Evolutionary conservation across 2,888 invertebrate genomes (phyloP), one percentile per base, ranked within the genome.

Genomic region (Drosophila maculinotata): DNA sequence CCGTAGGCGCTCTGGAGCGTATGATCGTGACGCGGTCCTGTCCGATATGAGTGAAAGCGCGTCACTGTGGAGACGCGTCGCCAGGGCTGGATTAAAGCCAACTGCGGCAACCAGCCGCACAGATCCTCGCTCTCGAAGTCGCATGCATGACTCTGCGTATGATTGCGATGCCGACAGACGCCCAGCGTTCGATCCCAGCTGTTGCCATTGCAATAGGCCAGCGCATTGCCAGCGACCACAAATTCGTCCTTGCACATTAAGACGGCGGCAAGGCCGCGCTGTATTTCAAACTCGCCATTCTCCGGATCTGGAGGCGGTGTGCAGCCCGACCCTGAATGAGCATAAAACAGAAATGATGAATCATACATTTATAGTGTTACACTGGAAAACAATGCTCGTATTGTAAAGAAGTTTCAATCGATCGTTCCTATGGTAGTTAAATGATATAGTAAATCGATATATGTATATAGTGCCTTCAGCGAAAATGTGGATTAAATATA

Each of bases 61-160:
- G 77, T 79, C 9, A 75, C 85, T 0, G 93, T 93, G 79, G 94
- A 94, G 39, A 94, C 92, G 9, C 96, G 92, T 9, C 88, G 92
- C 97, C 97, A 97, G 75, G 95, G 95, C 70, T 96, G 95, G 66
- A 95, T 94, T 0, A 92, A 91, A 0, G 67, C 49, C 0, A 94
- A 92, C 59, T 96, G 96, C 38, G 95, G 94, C 0, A 92, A 93
- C 97, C 97, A 97, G n/a, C 95, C 96, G 77, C 97, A 97, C 0
- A 96, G 87, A 72, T 93, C 93, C 0, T 92, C 91, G 0, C 92
- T 91, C 89, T 92, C 91, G 53, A 91, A 92, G 65, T 91, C 90
- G 53, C 91, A 91, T 9, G 56, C 48, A 8, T 84, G 76, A 1
- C 45, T 56, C n/a, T 28, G 45, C 0, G 42, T 15, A 8, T 85